These are phyloP conservation scores for Discoglossus pictus DNA, from an alignment of 2,797 vertebrate genomes.

Conservation along the genomic window DNA sequence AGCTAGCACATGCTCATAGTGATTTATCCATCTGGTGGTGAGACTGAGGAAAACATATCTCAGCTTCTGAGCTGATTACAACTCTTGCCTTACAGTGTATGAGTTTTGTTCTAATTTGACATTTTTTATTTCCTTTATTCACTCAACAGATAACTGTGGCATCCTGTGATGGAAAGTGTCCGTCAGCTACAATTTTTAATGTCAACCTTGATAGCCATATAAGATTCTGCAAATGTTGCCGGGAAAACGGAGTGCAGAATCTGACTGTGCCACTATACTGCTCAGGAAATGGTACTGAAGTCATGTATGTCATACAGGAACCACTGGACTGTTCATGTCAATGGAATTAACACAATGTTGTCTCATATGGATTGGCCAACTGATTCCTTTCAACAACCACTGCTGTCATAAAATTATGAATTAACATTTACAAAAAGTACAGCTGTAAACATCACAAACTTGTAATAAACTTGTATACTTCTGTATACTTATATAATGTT, in stretches of 20 bases:
- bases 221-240: slow-evolving; percentile 96
- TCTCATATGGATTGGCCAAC: background rate
- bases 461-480: too few species aligned
- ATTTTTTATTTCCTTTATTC: slow-evolving; percentile 45
- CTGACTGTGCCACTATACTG: slow-evolving; percentile 87
- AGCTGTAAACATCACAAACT: too few species aligned
- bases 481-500: too few species aligned
- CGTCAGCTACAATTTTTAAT: slow-evolving; percentile 97
- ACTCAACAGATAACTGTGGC: slow-evolving; percentile 83
- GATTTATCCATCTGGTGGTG: too few species aligned
- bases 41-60: too few species aligned
- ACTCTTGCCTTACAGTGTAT: too few species aligned
- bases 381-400: background rate
- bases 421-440: too few species aligned
- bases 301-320: slow-evolving; percentile 88
- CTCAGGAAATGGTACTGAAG: slow-evolving; percentile 87
- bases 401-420: too few species aligned
- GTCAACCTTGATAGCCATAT: slow-evolving; percentile 96
- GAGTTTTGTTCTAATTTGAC: too few species aligned
- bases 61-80: too few species aligned
- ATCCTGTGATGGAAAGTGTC: slow-evolving; percentile 96
- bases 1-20: too few species aligned
- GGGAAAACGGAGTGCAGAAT: slow-evolving; percentile 85
- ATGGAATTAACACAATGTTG: slow-evolving; percentile 97
- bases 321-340: slow-evolving; percentile 94